Base-by-base conservation (phyloP, 2,113 vertebrate species). In the Callipepla californica region DNA sequence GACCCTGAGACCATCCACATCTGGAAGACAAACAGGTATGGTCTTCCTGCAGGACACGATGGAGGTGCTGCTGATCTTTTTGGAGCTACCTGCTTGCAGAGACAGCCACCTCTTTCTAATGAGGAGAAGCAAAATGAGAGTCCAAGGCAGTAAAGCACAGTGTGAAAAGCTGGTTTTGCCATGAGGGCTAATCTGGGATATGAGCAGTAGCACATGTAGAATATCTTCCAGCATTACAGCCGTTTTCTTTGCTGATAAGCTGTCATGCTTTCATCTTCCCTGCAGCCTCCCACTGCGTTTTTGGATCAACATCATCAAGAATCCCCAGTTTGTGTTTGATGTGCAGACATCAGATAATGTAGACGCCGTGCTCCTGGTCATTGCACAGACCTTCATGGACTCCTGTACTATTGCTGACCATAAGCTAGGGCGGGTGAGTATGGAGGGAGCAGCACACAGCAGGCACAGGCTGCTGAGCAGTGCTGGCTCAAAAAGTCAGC, bases 301-400 rank as follows among this genome's bases (percentile, higher is more conserved):
- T 97, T 99, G 99, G 99, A 99, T 99, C 98, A 99, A 99, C 95
- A 99, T 99, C 23, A 98, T 99, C 79, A 99, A 99, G 97, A 99
- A 99, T 88, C 99, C 99, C 1, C 99, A 99, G 97, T 99, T 99
- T 48, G 99, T 99, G 83, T 99, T 99, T 62, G 99, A 99, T 19
- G 99, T 99, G 67, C 99, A 99, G 97, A 99, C 98, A 0, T 99
- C 99, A 0, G 99, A 99, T 89, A 99, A 99, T 0, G 98, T 99
- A 94, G 99, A 99, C 0, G 99, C 99, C 0, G 99, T 99, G 87
- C 98, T 99, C 42, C 98, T 99, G 1, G 99, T 99, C 95, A 99
- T 99, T 7, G 98, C 99, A 0, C 99, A 99, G 98, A 99, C 99
- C 81, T 99, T 99, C 98, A 99, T 99, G 99, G 99, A 99, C 67